Percentiles rank a stretch among this genome's conserved stretches.
phyloP scores from a whole-genome alignment of 2,797 vertebrate species.

The Iguana delicatissima region DNA sequence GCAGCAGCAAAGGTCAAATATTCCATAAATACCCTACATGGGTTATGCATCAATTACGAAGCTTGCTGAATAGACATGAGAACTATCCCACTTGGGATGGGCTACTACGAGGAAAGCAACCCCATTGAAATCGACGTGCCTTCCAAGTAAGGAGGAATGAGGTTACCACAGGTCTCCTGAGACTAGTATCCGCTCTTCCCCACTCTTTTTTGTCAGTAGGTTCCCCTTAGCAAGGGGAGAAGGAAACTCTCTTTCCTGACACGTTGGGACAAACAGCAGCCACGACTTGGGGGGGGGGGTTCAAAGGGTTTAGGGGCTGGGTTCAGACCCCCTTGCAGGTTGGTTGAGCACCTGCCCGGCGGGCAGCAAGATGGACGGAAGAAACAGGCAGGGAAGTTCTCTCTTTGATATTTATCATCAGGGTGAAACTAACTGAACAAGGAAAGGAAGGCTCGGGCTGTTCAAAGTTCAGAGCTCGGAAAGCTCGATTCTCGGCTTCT shows the following conservation, averaged over 20 bases:
- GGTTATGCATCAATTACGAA: not conserved
- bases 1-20: not conserved
- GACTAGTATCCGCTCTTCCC: not conserved
- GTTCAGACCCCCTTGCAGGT: too few species aligned
- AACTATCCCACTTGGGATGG: not conserved
- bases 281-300: not conserved
- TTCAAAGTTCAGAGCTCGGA: slow-evolving; percentile 82
- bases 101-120: not conserved
- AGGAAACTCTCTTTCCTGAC: not conserved
- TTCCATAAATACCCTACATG: not conserved
- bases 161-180: not conserved
- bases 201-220: not conserved
- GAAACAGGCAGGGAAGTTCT: not conserved
- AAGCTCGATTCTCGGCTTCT: slow-evolving; percentile 62
- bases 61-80: not conserved
- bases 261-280: not conserved
- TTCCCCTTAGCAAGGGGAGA: too few species aligned
- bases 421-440: slow-evolving; percentile 58
- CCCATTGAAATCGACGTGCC: not conserved
- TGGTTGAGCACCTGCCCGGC: not conserved
- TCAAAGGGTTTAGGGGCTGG: not conserved
- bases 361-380: not conserved
- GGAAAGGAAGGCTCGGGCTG: slow-evolving; percentile 71
- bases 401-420: slow-evolving; percentile 42
- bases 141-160: not conserved